phyloP scores from a whole-genome alignment of 2,888 invertebrate genomes.

The Coelinius sp. region DNA sequence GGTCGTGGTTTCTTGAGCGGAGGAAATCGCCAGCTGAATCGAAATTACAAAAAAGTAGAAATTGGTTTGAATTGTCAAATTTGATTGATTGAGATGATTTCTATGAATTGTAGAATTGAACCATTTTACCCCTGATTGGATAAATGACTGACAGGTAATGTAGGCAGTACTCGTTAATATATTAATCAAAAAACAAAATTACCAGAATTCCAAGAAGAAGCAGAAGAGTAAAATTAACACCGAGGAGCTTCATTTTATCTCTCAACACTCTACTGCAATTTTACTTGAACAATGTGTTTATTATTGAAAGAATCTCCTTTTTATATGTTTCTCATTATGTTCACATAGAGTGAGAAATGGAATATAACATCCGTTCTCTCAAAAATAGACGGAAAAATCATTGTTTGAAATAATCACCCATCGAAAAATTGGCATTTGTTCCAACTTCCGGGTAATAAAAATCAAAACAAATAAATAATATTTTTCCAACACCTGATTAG shows the following conservation, averaged over 20 bases:
- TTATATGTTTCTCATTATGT: background rate
- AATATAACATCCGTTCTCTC: background rate
- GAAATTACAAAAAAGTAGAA: background rate
- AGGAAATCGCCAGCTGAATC: background rate
- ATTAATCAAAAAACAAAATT: background rate
- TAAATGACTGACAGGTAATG: too few relatives aligned
- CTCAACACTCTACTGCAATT: background rate
- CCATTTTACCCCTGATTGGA: too few relatives aligned
- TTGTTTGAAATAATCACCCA: slow-evolving; percentile 3
- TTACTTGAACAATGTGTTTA: background rate
- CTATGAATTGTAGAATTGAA: too few relatives aligned
- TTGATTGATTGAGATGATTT: too few relatives aligned
- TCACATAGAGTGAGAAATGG: background rate
- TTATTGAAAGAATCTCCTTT: background rate
- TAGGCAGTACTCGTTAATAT: too few relatives aligned
- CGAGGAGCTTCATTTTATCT: slow-evolving; percentile 39
- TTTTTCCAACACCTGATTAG: background rate
- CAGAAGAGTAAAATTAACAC: slow-evolving; percentile 31
- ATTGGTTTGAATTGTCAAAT: too few relatives aligned
- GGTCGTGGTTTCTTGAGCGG: background rate
- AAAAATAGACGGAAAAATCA: background rate
- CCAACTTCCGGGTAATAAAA: background rate
- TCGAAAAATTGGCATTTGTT: slow-evolving; percentile 18
- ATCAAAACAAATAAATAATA: background rate
- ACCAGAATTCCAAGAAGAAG: slow-evolving; percentile 40